These are phyloP conservation scores for Takifugu ocellatus DNA, from an alignment of 2,797 vertebrate genomes.

Conservation along the genomic window DNA sequence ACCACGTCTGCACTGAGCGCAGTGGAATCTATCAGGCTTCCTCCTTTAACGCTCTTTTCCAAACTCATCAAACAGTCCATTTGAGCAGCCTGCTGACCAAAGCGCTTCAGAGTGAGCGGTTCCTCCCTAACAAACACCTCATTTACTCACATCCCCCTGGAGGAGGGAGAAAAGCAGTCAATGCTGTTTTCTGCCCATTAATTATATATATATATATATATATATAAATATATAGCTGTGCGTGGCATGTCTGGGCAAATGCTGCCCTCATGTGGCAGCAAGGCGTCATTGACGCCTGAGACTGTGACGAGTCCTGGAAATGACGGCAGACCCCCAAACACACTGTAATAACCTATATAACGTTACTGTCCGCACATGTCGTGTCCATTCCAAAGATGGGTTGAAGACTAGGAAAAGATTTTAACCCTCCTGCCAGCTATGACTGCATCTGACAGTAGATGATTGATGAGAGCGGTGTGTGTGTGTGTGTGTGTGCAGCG, in stretches of 20 bases:
- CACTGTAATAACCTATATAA: too few relatives aligned
- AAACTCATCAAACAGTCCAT: constrained; percentile 29
- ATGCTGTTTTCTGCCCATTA: background rate
- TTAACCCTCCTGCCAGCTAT: constrained; percentile 15
- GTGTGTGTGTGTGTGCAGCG: background rate
- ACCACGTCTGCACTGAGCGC: background rate
- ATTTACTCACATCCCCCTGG: constrained; percentile 12
- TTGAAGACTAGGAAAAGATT: constrained; percentile 32
- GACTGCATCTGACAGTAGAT: constrained; percentile 25
- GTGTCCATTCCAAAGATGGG: constrained; percentile 19
- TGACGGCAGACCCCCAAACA: too few relatives aligned
- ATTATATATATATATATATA: too few relatives aligned
- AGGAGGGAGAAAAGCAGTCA: background rate
- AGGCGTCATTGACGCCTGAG: too few relatives aligned
- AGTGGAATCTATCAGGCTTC: constrained; percentile 9
- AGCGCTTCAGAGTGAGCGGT: constrained; percentile 17
- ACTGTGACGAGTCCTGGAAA: too few relatives aligned
- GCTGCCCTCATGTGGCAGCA: constrained; percentile 66
- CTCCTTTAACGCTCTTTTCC: background rate
- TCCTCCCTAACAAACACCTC: constrained; percentile 20
- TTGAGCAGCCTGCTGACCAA: constrained; percentile 30
- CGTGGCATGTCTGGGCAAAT: constrained; percentile 14
- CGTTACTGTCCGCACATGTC: background rate
- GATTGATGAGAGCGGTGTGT: constrained; percentile 32
- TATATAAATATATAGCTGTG: background rate